Base-by-base conservation (phyloP, 2,888 invertebrate species). In the Endomychus coccineus region DNA sequence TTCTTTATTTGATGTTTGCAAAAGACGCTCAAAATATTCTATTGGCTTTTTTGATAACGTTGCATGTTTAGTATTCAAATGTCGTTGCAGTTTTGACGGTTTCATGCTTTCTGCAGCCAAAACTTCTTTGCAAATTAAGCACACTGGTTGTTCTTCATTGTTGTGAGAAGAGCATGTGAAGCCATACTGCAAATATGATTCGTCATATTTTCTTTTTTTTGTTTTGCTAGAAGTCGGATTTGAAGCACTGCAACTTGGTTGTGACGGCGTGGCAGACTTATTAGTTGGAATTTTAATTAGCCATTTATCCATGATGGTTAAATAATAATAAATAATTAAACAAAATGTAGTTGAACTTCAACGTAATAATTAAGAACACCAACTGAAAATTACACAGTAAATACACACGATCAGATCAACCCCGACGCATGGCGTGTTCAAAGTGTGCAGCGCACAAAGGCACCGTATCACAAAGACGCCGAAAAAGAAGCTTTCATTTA, bases 101-200 rank as follows among this genome's bases (percentile, higher is more conserved):
- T 46, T 45, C 41, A 45, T 46, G 24, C 39, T 34, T 33, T 43
- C 37, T 29, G 36, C 37, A 19, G 46, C 35, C 32, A 46, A 36
- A 27, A 29, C 23, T 36, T 45, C 45, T 15, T 38, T 35, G 34
- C 45, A 46, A 31, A 43, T 40, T 23, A 46, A 33, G 33, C 46
- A 43, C 27, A 39, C 36, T 16, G 46, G 46, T 34, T 34, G 22
- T 34, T 40, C 39, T 29, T 43, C 39, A 21, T 39, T 32, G 11
- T 45, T 32, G n/a, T 22, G 6, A 34, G 13, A 11, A 15, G 21
- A 11, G 22, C 19, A 34, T 16, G 31, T 43, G 28, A 46, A 46
- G 12, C 37, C 45, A 15, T 34, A 45, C 29, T 39, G 27, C 22
- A 46, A 36, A 36, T 38, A 42, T 32, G 21, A 21, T 21, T 32